Conservation (phyloP, 2,888 invertebrate genomes). For the Muschampia plurimacula region DNA sequence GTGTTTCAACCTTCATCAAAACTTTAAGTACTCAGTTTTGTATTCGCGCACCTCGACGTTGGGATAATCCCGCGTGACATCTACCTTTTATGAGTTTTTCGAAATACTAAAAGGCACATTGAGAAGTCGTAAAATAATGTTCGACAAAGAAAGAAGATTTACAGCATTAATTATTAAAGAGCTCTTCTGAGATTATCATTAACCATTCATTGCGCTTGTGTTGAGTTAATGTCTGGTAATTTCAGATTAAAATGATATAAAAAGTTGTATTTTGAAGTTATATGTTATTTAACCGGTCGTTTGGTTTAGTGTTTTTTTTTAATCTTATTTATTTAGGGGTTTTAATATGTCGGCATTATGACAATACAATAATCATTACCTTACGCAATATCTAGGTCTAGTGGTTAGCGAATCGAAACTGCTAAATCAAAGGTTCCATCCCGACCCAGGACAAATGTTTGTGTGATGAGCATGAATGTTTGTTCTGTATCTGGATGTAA, state of each 20-base stretch:
- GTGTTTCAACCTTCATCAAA: conserved; percentile 36
- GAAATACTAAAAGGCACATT: not conserved
- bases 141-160: conserved; percentile 10
- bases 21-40: conserved; percentile 36
- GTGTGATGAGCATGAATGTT: no score
- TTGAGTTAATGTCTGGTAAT: not conserved
- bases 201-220: not conserved
- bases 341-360: no score
- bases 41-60: conserved; percentile 24
- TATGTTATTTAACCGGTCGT: no score
- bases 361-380: no score
- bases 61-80: conserved; percentile 28
- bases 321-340: no score
- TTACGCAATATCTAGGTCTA: no score
- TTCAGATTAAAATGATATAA: not conserved
- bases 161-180: conserved; percentile 3
- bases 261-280: no score
- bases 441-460: no score
- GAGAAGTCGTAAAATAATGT: conserved; percentile 12
- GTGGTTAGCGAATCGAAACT: no score
- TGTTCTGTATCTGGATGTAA: no score
- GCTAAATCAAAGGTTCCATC: no score
- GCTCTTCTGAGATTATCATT: conserved; percentile 10
- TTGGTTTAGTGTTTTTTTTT: no score
- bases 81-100: conserved; percentile 12